Conservation (phyloP, 2,888 invertebrate species). For the Apodemia mormo region DNA sequence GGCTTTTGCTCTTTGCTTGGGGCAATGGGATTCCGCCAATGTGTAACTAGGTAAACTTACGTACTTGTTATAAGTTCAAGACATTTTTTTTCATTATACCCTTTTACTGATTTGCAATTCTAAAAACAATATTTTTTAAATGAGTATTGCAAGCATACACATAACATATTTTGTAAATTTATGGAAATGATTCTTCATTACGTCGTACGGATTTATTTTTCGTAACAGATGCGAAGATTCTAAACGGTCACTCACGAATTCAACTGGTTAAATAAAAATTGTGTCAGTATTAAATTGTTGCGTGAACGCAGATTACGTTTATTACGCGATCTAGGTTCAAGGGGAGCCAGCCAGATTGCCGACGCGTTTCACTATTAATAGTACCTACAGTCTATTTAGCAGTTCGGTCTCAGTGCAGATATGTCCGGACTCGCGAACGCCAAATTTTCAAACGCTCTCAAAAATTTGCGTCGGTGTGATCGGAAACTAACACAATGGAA, state of each 20-base stretch:
- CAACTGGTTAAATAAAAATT: constrained; percentile 71
- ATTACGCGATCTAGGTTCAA: constrained; percentile 74
- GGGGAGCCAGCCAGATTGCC: constrained; percentile 75
- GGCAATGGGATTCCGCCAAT: too few species aligned
- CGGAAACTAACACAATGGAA: constrained; percentile 46
- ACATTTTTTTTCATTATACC: not conserved
- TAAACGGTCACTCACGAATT: constrained; percentile 5
- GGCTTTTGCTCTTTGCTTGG: too few species aligned
- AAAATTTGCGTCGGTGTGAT: constrained; percentile 46
- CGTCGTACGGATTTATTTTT: constrained; percentile 1
- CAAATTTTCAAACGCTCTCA: constrained; percentile 55
- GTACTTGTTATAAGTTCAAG: not conserved
- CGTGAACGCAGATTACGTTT: constrained; percentile 68
- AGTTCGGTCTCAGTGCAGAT: constrained; percentile 75
- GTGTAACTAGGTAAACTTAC: too few species aligned
- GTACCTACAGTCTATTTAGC: constrained; percentile 72
- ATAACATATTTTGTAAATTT: not conserved
- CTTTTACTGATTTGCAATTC: not conserved
- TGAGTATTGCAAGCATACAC: not conserved
- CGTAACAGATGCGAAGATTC: constrained; percentile 5
- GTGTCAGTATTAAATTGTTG: constrained; percentile 75
- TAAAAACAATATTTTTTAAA: not conserved
- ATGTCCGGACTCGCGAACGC: constrained; percentile 75
- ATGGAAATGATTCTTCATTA: not conserved
- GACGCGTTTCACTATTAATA: constrained; percentile 79